Base-by-base conservation (phyloP, 2,113 vertebrate genomes). In the Narcine bancroftii region DNA sequence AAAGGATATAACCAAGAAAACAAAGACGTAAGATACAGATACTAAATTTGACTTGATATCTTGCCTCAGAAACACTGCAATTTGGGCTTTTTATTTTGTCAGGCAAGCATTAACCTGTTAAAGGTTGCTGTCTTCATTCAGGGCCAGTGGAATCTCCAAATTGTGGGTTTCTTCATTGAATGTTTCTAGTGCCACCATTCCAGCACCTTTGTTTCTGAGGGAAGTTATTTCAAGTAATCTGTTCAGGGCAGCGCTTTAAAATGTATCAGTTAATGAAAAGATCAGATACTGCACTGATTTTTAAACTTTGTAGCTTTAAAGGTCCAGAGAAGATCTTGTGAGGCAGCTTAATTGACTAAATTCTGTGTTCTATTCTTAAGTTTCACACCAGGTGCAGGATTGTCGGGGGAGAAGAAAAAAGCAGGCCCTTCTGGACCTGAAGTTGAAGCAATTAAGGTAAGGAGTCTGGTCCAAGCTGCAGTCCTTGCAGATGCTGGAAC, bases 1-100 rank as follows among this genome's bases (percentile, higher is more conserved):
- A 96, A 99, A 99, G 98, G 99, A 99, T 97, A 99, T 99, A 97
- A 98, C 97, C 97, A 99, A 96, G 96, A 97, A 97, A 97, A 96
- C 97, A 92, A 99, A 99, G 99, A 99, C 98, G 98, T 99, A 98
- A 99, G 99, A 97, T 92, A 95, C 95, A 93, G 95, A 94, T 94
- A 94, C 92, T 93, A 93, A 93, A 95, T 95, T 95, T 94, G 93
- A 94, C 92, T 93, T 95, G 95, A 94, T 95, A 94, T 95, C 95
- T 96, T 94, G 96, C 96, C 96, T 97, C 96, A 96, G 96, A 98
- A 97, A 95, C 97, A 97, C 96, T 94, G 94, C 94, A 94, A 92
- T 92, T 93, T 92, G 93, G 93, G 93, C 93, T 87, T 69, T 92
- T 60, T 11, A 11, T 75, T 92, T 56, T 42, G 92, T 50, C 91